Evolutionary conservation across 2,113 vertebrate species (phyloP).

Genomic region (Trinectes maculatus): DNA sequence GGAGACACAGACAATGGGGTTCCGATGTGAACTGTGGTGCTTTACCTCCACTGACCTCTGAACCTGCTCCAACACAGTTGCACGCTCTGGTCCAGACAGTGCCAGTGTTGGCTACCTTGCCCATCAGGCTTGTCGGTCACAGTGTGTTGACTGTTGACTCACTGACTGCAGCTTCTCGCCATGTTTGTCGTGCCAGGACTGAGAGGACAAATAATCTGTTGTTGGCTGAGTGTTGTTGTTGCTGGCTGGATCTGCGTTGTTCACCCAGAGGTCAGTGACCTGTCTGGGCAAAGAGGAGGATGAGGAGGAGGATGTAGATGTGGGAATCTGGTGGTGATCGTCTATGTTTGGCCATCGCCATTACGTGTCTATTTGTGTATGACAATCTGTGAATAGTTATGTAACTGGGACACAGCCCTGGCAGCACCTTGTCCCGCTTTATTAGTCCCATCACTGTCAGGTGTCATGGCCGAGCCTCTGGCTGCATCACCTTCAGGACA

Average conservation of each 20-base stretch:
- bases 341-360: background rate
- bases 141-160: constrained; percentile 56
- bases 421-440: too few species aligned
- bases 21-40: background rate
- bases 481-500: background rate
- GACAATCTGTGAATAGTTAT: too few species aligned
- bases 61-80: constrained; percentile 3
- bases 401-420: background rate
- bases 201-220: constrained; percentile 40
- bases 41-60: background rate
- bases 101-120: background rate
- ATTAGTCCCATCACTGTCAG: background rate
- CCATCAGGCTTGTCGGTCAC: constrained; percentile 10
- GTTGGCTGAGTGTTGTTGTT: constrained; percentile 25
- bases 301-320: background rate
- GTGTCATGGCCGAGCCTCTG: background rate
- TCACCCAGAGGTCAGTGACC: constrained; percentile 26
- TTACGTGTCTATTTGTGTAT: background rate
- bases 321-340: background rate
- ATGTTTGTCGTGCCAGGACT: constrained; percentile 19
- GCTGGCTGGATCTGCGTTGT: constrained; percentile 15
- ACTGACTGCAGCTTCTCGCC: constrained; percentile 29
- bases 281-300: background rate
- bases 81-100: background rate
- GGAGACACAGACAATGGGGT: background rate